Evolutionary conservation across 2,113 vertebrate genomes (phyloP), one percentile per base, ranked within the genome.

Genomic region (Theropithecus gelada): DNA sequence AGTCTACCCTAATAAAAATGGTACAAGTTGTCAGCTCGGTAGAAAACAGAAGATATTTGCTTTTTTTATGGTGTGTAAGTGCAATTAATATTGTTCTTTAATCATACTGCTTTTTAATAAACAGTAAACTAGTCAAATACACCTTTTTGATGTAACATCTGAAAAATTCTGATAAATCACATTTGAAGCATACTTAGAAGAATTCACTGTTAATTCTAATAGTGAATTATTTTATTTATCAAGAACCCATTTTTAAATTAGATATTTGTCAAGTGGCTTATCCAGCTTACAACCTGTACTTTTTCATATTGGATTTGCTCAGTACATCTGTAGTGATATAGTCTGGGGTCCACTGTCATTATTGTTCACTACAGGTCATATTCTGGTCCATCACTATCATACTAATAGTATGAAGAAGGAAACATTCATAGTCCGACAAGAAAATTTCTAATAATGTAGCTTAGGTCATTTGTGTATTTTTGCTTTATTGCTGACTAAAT

Each of bases 201-300:
- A 86, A 80, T 66, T 95, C 57, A 32, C 38, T 78, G 13, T 87
- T 94, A 70, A 88, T 66, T 94, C 48, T 95, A 45, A 32, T 81
- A 3, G 8, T 92, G 38, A 90, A 75, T 93, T 45, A 61, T 76
- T 94, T 91, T 85, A 43, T 93, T 38, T 3, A 79, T 40, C 40
- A 83, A 72, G 59, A 95, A 70, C 32, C 48, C 32, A 59, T 76
- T 81, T 90, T 85, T 55, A 55, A 43, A 81, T 27, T 83, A 45
- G 45, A 6, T 86, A 27, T 73, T 85, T 93, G n/a, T 93, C 32
- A 1, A 4, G 70, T 6, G 7, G 9, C n/a, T 40, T 76, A n/a
- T 27, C 68, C 57, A 32, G 59, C 10, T 80, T 88, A 35, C 18
- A 52, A 5, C n/a, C 57, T 79, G 18, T 35, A 5, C 52, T 59